Percentiles rank a stretch among this genome's conserved stretches.
Conservation (phyloP, 2,113 vertebrate species). For the Xyliphius kryptos region DNA sequence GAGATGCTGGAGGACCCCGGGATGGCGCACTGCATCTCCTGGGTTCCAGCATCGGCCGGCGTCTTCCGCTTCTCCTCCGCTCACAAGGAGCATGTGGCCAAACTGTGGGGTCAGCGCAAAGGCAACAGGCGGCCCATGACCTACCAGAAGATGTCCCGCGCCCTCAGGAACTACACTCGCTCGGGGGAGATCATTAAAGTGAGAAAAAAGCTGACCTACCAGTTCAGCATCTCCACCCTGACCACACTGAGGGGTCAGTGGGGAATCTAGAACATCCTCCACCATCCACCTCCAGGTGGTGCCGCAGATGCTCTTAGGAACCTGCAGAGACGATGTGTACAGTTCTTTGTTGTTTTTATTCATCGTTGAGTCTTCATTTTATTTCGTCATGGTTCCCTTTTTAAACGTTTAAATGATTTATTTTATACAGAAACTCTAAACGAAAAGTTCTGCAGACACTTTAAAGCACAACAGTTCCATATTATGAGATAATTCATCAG, state of each 20-base stretch:
- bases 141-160: conserved; percentile 75
- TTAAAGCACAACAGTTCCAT: no score
- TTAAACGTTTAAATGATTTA: no score
- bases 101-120: conserved; percentile 68
- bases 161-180: conserved; percentile 67
- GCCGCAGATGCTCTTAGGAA: no score
- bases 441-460: no score
- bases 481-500: no score
- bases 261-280: not conserved
- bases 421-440: no score
- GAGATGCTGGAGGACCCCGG: conserved; percentile 69
- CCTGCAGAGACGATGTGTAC: no score
- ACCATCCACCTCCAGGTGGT: no score
- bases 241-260: conserved; percentile 44
- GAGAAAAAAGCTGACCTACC: conserved; percentile 71
- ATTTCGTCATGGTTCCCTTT: no score
- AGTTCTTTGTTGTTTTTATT: no score
- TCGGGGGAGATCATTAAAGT: conserved; percentile 72
- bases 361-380: no score
- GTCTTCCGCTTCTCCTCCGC: conserved; percentile 71
- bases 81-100: conserved; percentile 66
- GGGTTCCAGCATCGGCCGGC: conserved; percentile 56
- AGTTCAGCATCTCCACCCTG: conserved; percentile 59
- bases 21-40: conserved; percentile 68
- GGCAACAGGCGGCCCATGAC: conserved; percentile 72